Conservation (phyloP, 2,113 vertebrate genomes). For the Trochalopteron elliotii region DNA sequence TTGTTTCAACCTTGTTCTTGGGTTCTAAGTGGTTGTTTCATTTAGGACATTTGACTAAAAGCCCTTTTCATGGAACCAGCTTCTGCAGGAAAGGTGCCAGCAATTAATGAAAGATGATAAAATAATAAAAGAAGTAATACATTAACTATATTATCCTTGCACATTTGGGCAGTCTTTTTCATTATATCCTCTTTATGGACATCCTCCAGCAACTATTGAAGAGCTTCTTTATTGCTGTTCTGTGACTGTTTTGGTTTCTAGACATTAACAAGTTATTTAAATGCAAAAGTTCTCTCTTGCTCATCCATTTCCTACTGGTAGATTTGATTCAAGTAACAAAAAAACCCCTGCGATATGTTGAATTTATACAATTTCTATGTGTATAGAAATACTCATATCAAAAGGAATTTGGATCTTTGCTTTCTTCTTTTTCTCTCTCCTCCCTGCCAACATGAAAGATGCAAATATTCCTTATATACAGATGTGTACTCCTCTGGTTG, state of each 20-base stretch:
- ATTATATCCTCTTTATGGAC: constrained; percentile 75
- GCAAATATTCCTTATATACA: not conserved
- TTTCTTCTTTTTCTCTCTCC: not conserved
- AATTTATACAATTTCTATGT: not conserved
- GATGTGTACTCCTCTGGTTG: not conserved
- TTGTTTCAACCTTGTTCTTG: constrained; percentile 70
- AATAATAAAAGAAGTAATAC: constrained; percentile 82
- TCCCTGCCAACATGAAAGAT: not conserved
- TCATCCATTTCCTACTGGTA: not conserved
- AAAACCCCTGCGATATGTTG: not conserved
- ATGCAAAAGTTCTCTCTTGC: not conserved
- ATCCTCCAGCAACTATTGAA: constrained; percentile 62
- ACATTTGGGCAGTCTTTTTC: constrained; percentile 72
- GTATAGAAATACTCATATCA: not conserved
- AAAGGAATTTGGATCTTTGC: not conserved
- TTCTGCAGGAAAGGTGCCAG: constrained; percentile 72
- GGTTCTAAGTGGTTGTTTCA: constrained; percentile 73
- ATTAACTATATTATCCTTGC: constrained; percentile 75
- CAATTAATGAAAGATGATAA: constrained; percentile 81
- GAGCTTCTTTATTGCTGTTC: constrained; percentile 64
- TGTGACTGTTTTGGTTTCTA: constrained; percentile 59
- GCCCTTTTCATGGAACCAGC: constrained; percentile 64
- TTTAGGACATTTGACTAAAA: constrained; percentile 79
- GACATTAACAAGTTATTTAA: constrained; percentile 47
- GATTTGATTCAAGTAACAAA: not conserved